These are phyloP conservation scores for Uria lomvia DNA, from an alignment of 2,113 vertebrate species.

Conservation along the genomic window DNA sequence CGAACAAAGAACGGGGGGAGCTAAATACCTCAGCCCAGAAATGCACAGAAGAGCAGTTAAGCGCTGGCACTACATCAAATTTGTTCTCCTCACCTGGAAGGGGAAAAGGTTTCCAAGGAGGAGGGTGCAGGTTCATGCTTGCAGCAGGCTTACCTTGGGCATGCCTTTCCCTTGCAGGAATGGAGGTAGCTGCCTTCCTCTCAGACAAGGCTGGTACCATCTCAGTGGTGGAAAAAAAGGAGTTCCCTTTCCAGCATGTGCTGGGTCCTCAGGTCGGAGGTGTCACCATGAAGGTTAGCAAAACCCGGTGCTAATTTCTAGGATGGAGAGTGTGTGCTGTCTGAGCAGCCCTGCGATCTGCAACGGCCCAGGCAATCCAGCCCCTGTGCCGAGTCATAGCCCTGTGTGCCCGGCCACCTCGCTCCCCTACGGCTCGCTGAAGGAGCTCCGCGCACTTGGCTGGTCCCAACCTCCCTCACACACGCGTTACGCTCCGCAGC, in stretches of 20 bases:
- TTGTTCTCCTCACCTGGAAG: not conserved
- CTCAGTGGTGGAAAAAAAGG: conserved; percentile 73
- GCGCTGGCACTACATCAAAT: not conserved
- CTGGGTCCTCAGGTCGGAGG: conserved; percentile 81
- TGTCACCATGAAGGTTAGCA: conserved; percentile 79
- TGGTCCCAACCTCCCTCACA: not conserved
- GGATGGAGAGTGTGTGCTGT: rapidly evolving
- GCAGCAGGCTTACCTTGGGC: not conserved
- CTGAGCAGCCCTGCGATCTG: not conserved
- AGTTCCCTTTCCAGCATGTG: conserved; percentile 70
- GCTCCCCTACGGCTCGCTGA: not conserved
- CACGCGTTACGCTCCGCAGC: not conserved
- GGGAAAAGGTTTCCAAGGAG: not conserved
- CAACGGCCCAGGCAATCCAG: not conserved
- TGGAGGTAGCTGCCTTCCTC: conserved; percentile 85
- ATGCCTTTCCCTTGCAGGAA: conserved; percentile 71
- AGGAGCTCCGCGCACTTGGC: not conserved
- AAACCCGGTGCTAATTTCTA: not conserved
- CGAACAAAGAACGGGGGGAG: not conserved
- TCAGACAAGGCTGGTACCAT: conserved; percentile 77
- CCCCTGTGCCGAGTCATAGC: not conserved
- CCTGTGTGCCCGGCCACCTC: not conserved
- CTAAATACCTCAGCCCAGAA: not conserved
- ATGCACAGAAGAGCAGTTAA: not conserved
- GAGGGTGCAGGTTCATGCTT: not conserved